Evolutionary conservation across 2,797 vertebrate species (phyloP), one percentile per base, ranked within the genome.

Genomic region (Coranthus polyacanthus): DNA sequence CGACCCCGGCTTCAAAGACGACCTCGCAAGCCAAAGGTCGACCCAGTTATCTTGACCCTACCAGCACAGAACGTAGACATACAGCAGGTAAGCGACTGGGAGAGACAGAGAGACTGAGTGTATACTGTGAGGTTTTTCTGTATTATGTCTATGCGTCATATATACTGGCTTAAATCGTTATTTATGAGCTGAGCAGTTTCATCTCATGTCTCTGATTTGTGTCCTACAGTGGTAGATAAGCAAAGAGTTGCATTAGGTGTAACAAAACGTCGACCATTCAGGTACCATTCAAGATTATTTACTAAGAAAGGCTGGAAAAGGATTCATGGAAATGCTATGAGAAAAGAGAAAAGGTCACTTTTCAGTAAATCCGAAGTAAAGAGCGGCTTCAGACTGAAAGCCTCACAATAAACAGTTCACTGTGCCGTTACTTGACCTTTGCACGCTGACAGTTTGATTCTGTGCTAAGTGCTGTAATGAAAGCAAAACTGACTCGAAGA

Each of bases 61-160:
- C 76, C 89, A 2, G 62, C 36, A 53, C 64, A 55, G 62, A 83
- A 85, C 57, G 51, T 93, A 73, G 59, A 92, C 78, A 80, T 93
- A 15, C 22, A 89, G 37, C 83, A 75, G 92, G 93, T 94, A 85
- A 87, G 78, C 66, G 8, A 56, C 12, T 0, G 46, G n/a, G 41
- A 42, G 0, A 20, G 8, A 0, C 34, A 54, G 3, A 54, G 6
- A 6, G 4, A 45, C 6, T 43, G 29, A 50, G 46, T 10, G n/a
- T n/a, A n/a, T 12, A 13, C 29, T 16, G n/a, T 10, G 1, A 18
- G 5, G 16, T 36, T 26, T 55, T 5, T 73, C 9, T 47, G 15
- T 60, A n/a, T 7, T 45, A n/a, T 41, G 17, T 47, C 5, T 17
- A 6, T 55, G 16, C 2, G 5, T 24, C 16, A 32, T 12, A 36